Evolutionary conservation across 2,797 vertebrate genomes (phyloP), one percentile per base, ranked within the genome.

Genomic region (Ctenopoma multispine): DNA sequence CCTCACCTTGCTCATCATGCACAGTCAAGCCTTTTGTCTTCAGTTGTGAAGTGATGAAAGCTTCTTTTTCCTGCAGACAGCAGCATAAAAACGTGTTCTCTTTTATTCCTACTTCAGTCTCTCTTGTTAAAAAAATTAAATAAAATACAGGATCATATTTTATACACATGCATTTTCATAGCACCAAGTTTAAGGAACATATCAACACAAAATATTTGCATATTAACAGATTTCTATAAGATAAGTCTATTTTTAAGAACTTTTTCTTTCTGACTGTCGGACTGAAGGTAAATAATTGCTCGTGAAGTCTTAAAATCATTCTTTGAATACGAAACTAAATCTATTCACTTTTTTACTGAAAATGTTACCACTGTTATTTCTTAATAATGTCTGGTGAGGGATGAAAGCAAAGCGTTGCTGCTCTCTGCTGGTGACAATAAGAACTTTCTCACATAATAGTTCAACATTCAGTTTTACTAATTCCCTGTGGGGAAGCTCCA

Each of bases 31-130:
- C 96, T 78, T 95, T 95, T 9, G 90, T 81, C 67, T 90, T 90
- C 36, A 99, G 90, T 29, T 94, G 92, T 18, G 93, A 93, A 31
- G 56, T 66, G 70, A 98, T 89, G 74, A 96, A 99, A 59, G 92
- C 87, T 66, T 98, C 96, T 91, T 96, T 99, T 83, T 97, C 96
- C 98, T 99, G 86, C 84, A 76, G 54, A 69, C 4, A 73, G 17
- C 0, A 57, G 0, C 4, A 17, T 59, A 10, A 13, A 55, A 10
- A 51, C 6, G 7, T 36, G 15, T 40, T 17, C 2, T 11, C 40
- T 11, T 15, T 10, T 7, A 18, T 40, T 7, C 23, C 17, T 51
- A 8, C 4, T 1, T 48, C 3, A 44, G 15, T 12, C 29, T 0
- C 44, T 24, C 36, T 18, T 20, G 15, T 40, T 20, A 55, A 23